phyloP scores from a whole-genome alignment of 2,113 vertebrate genomes.

The Onychostoma macrolepis region DNA sequence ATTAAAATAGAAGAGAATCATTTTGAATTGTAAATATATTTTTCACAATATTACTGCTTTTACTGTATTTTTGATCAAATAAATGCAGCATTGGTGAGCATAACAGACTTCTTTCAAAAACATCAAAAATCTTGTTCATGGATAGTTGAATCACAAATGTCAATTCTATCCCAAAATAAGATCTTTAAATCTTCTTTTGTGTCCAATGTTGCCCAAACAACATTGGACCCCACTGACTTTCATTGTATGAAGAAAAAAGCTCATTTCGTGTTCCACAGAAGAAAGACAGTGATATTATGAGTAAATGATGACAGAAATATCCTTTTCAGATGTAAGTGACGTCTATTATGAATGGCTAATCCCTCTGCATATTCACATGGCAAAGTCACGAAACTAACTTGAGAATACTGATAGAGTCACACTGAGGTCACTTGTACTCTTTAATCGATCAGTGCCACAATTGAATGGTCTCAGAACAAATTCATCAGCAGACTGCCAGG shows the following conservation, averaged over 20 bases:
- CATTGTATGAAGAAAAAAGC: neutral
- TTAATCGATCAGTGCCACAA: constrained; percentile 37
- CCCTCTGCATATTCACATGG: neutral
- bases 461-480: neutral
- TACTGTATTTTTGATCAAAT: neutral
- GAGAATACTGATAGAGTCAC: neutral
- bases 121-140: too few species aligned
- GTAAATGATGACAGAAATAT: neutral
- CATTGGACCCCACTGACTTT: neutral
- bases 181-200: too few species aligned
- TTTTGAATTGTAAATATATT: neutral
- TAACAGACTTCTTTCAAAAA: neutral
- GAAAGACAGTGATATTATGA: neutral
- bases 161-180: too few species aligned
- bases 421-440: constrained; percentile 13
- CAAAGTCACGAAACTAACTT: neutral
- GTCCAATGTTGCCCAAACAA: neutral
- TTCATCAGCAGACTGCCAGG: constrained; percentile 28
- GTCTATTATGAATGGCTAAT: neutral
- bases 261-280: neutral
- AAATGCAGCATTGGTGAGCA: neutral
- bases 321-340: neutral
- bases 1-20: too few species aligned
- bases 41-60: neutral
- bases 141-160: too few species aligned